phyloP scores from a whole-genome alignment of 2,888 invertebrate species.

The Lycaena phlaeas region DNA sequence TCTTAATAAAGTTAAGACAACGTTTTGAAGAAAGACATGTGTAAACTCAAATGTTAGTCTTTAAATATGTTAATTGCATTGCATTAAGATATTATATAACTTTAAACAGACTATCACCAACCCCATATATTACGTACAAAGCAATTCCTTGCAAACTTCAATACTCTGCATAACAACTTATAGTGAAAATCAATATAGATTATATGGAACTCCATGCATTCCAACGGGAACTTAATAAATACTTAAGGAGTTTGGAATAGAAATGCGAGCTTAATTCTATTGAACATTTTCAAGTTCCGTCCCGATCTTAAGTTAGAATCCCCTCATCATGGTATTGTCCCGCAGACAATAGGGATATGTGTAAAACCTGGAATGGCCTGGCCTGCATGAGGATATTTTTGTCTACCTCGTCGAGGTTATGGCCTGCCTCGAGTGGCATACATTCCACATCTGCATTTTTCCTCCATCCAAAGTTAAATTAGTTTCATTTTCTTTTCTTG shows the following conservation, averaged over 20 bases:
- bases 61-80: too few relatives aligned
- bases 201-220: conserved; percentile 4
- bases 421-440: neutral
- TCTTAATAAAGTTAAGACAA: too few relatives aligned
- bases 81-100: too few relatives aligned
- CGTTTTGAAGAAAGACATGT: too few relatives aligned
- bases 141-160: neutral
- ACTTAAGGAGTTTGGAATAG: conserved; percentile 33
- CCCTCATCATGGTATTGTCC: conserved; percentile 53
- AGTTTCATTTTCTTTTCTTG: too few relatives aligned
- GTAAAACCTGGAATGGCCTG: conserved; percentile 52
- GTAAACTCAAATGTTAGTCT: too few relatives aligned
- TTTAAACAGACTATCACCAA: too few relatives aligned
- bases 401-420: neutral
- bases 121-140: too few relatives aligned
- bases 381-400: conserved; percentile 41
- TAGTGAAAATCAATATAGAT: neutral
- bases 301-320: conserved; percentile 46
- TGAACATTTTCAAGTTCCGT: conserved; percentile 58
- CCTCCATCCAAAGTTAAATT: too few relatives aligned
- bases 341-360: conserved; percentile 55
- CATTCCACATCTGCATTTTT: too few relatives aligned
- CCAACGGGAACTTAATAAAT: conserved; percentile 22
- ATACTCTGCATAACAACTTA: neutral
- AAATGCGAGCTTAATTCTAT: conserved; percentile 52